Evolutionary conservation across 2,888 invertebrate species (phyloP), one percentile per base, ranked within the genome.

Genomic region (Drosophila demipolita): DNA sequence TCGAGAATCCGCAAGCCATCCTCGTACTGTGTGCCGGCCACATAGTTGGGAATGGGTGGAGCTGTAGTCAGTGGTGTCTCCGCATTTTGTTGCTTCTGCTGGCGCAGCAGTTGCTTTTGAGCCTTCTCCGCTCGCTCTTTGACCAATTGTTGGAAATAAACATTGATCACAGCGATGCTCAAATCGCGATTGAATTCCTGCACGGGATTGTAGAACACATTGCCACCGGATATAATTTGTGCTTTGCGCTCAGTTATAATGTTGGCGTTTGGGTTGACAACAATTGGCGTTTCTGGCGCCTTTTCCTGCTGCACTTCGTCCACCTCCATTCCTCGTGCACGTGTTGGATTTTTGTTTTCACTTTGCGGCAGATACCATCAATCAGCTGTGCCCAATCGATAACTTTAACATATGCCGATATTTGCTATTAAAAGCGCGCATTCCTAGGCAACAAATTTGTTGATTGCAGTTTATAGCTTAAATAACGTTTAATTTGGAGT

Each of bases 111-210:
- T 40, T 87, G 80, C 26, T 84, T 82, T 50, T 83, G 69, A 71
- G 81, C 72, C 78, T 90, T 73, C 78, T 87, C 90, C 76, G 83
- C 80, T 20, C 92, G 87, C 54, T 92, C 91, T 64, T 90, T 93
- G 83, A 93, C 94, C 29, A 92, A 53, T 4, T 95, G 94, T 82
- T 94, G 93, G 9, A 94, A 94, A 90, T 96, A 97, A n/a, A 95
- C 94, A 67, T 94, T 95, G 29, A 97, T 92, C 0, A 96, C 97
- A 7, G 96, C 95, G 83, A 97, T 95, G 91, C 97, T 97, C 58
- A 99, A 94, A 94, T 99, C 99, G 77, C 99, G 95, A 92, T 99
- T 99, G 90, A 99, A 99, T 93, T 99, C 98, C 93, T 99, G 99
- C 1, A 99, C 99, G 0, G 99, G 98, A 94, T 99, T 99, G 92